These are phyloP conservation scores for Pseudopipra pipra DNA, from an alignment of 2,113 vertebrate genomes.

Conservation along the genomic window DNA sequence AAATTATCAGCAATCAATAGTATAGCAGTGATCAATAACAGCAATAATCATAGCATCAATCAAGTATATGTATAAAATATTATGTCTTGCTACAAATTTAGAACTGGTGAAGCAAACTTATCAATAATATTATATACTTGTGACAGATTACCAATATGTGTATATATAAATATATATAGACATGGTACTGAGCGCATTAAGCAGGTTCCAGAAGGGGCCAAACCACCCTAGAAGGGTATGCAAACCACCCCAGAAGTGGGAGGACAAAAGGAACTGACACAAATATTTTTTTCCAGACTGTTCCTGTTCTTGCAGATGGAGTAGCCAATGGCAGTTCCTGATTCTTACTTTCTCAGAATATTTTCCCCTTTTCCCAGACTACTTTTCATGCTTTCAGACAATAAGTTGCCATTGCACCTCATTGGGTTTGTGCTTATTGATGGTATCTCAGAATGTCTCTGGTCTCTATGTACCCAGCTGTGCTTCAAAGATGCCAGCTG, in stretches of 20 bases:
- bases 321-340: background rate
- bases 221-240: background rate
- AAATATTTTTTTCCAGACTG: background rate
- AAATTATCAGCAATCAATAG: background rate
- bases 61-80: background rate
- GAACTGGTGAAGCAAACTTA: background rate
- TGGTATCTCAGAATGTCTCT: background rate
- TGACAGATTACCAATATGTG: background rate
- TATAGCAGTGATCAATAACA: background rate
- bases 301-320: background rate
- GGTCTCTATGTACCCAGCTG: background rate
- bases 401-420: background rate
- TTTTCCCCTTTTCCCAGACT: background rate
- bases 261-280: rapidly evolving
- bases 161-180: background rate
- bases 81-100: background rate
- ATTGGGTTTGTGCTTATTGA: background rate
- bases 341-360: background rate
- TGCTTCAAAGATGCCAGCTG: background rate
- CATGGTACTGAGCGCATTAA: background rate
- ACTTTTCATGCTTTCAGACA: background rate
- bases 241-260: background rate
- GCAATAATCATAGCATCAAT: background rate
- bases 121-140: background rate
- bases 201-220: background rate